Conservation (phyloP, 2,113 vertebrate genomes). For the Epinephelus fuscoguttatus region DNA sequence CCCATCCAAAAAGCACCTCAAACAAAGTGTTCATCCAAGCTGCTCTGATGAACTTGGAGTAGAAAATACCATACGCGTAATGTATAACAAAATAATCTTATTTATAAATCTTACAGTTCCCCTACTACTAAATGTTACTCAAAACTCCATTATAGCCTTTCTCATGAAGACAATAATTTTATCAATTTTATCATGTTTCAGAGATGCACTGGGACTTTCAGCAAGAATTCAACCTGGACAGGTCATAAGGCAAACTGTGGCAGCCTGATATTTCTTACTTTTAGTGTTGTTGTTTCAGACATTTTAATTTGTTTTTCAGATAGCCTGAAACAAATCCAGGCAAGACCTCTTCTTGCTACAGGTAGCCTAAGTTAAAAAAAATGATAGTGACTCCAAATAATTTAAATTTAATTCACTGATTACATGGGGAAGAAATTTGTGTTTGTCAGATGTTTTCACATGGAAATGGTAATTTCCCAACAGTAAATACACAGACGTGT, state of each 20-base stretch:
- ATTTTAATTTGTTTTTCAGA: conserved; percentile 1
- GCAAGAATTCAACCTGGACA: conserved; percentile 1
- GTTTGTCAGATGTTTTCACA: conserved; percentile 11
- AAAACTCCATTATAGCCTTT: no score
- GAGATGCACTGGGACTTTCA: background rate
- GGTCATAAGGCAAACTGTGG: conserved; percentile 8
- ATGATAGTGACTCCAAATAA: background rate
- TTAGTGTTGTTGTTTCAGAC: background rate
- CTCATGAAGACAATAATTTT: no score
- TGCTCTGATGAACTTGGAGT: no score
- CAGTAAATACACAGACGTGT: no score
- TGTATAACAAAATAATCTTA: no score
- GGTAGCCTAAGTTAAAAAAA: background rate
- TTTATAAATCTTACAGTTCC: no score
- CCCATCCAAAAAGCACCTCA: no score
- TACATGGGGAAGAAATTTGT: background rate
- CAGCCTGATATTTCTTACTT: conserved; percentile 1
- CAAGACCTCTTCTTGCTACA: background rate
- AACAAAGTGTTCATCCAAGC: no score
- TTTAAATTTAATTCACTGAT: background rate
- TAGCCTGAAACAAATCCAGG: background rate
- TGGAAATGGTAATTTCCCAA: background rate
- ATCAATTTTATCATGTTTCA: background rate
- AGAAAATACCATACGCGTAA: no score
- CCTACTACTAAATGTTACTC: no score